Evolutionary conservation across 2,888 invertebrate genomes (phyloP), one percentile per base, ranked within the genome.

Genomic region (Chymomyza procnemis): DNA sequence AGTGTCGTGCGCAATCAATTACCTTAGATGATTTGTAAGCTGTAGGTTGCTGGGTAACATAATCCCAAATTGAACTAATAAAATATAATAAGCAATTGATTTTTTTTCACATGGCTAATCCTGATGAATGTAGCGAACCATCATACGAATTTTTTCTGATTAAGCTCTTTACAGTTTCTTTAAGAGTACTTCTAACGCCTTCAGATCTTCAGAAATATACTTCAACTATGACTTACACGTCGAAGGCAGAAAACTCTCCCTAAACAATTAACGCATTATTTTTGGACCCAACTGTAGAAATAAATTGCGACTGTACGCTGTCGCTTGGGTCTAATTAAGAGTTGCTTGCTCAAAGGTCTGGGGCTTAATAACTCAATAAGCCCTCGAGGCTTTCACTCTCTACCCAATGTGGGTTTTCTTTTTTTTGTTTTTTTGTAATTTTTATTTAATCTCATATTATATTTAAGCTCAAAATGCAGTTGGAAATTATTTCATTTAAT

Each of bases 401-500:
- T 3, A 41, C 12, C 34, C 34, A 41, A 12, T 12, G 34, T 74
- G 69, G 75, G 67, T 78, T 85, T 79, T 84, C 81, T 77, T 78
- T 75, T 61, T 26, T 26, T 26, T 22, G 54, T 55, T n/a, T n/a
- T 78, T 85, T 79, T 84, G 79, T 77, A 77, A 73, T 61, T 26
- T 26, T 26, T 22, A 48, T 55, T 48, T 61, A 18, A 47, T 48
- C 56, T 61, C 50, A 30, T 56, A 66, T 62, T 1, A 26, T 6
- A 74, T 74, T 75, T 67, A 80, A 73, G 79, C 64, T 76, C 76
- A 9, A 41, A n/a, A 41, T 12, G 34, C 34, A 41, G 34, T 41
- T 0, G 62, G 60, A 76, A 79, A 82, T 82, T 82, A 80, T 79
- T 82, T 78, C 79, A 80, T 82, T 82, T 82, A 85, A 82, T 79